Percentiles rank a stretch among this genome's conserved stretches.
These are phyloP conservation scores for Porites lutea DNA, from an alignment of 64 coral and sea anemone genomes.

Conservation along the genomic window DNA sequence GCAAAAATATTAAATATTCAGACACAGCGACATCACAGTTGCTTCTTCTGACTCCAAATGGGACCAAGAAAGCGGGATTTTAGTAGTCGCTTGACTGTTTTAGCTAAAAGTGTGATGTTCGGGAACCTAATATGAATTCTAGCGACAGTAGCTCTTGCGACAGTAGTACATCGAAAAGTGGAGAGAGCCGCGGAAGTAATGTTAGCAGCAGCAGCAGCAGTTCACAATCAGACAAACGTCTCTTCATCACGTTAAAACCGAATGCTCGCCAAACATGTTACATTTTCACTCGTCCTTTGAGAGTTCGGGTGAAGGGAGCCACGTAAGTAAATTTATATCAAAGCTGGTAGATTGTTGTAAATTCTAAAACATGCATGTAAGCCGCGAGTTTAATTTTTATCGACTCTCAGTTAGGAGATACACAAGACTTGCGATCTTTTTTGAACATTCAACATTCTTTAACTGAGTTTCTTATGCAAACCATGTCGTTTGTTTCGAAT, in stretches of 20 bases:
- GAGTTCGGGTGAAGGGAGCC: slow-evolving; percentile 4
- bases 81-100: neutral
- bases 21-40: neutral
- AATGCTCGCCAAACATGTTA: slow-evolving; percentile 42
- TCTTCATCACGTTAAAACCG: slow-evolving; percentile 47
- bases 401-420: too few relatives aligned
- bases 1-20: neutral
- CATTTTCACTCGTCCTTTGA: slow-evolving; percentile 27
- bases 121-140: slow-evolving; percentile 6
- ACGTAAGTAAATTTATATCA: slow-evolving; percentile 16
- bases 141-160: neutral
- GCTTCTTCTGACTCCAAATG: neutral
- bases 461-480: too few relatives aligned
- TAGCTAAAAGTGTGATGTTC: neutral
- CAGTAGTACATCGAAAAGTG: slow-evolving; percentile 3
- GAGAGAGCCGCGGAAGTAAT: neutral
- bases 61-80: neutral
- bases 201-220: neutral
- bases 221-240: slow-evolving; percentile 5
- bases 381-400: too few relatives aligned
- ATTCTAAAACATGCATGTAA: too few relatives aligned
- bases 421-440: too few relatives aligned
- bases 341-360: too few relatives aligned
- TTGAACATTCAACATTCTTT: too few relatives aligned
- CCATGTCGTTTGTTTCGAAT: too few relatives aligned